Percentiles rank a stretch among this genome's conserved stretches.
phyloP scores from a whole-genome alignment of 1,140 invertebrate genomes.

The Drosophila saltans region DNA sequence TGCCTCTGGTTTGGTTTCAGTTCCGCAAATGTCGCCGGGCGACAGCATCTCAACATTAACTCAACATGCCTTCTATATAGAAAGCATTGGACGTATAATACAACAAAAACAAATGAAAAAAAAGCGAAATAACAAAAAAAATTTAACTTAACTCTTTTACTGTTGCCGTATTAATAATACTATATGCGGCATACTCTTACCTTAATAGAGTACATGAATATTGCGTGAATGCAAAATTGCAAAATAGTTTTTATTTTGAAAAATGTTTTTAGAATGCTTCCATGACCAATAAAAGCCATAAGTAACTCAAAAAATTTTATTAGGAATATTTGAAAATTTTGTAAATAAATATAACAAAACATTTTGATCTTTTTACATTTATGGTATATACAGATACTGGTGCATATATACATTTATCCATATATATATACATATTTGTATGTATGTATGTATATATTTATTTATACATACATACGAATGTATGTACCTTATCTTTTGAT shows the following conservation, averaged over 20 bases:
- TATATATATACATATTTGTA: no score
- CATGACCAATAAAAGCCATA: no score
- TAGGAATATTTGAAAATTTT: no score
- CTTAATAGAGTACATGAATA: neutral
- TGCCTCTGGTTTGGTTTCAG: constrained; percentile 70
- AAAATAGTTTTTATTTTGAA: neutral
- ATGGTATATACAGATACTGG: constrained; percentile 16
- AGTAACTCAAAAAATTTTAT: no score
- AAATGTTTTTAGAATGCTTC: neutral
- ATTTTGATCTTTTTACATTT: neutral
- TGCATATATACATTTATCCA: no score
- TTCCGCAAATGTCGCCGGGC: constrained; percentile 77
- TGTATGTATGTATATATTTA: neutral
- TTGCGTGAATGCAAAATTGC: neutral
- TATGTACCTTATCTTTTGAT: constrained; percentile 30
- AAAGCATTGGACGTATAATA: constrained; percentile 36
- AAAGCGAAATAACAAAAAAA: constrained; percentile 82
- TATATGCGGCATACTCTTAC: constrained; percentile 24
- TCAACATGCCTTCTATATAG: constrained; percentile 47
- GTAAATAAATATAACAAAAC: no score
- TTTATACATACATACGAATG: no score
- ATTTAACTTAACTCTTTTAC: constrained; percentile 24
- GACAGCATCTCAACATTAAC: constrained; percentile 64
- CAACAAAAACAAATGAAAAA: neutral
- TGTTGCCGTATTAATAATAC: constrained; percentile 45